These are phyloP conservation scores for pig (Sus scrofa) DNA, from an alignment of 2,113 vertebrate genomes.

Conservation along the genomic window T2T-Sscrofa CM000816.6:70577501-70578000, in stretches of 20 bases:
- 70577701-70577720: slow-evolving; percentile 18
- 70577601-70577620: not conserved
- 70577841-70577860: not conserved
- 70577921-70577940: not conserved
- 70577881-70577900: not conserved
- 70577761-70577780: slow-evolving; percentile 62
- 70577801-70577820: not conserved
- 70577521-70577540: not conserved
- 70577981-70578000: slow-evolving; percentile 59
- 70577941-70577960: slow-evolving; percentile 78
- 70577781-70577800: not conserved
- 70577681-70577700: slow-evolving; percentile 72
- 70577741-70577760: slow-evolving; percentile 71
- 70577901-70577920: not conserved
- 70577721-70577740: not conserved
- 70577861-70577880: not conserved
- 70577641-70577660: slow-evolving; percentile 81
- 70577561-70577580: not conserved
- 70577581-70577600: not conserved
- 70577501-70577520: not conserved
- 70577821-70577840: not conserved
- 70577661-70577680: slow-evolving; percentile 71
- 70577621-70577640: slow-evolving; percentile 73
- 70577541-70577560: not conserved
- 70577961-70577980: slow-evolving; percentile 58